Evolutionary conservation across 2,888 invertebrate genomes (phyloP).

Genomic region (Nomada ferruginata): DNA sequence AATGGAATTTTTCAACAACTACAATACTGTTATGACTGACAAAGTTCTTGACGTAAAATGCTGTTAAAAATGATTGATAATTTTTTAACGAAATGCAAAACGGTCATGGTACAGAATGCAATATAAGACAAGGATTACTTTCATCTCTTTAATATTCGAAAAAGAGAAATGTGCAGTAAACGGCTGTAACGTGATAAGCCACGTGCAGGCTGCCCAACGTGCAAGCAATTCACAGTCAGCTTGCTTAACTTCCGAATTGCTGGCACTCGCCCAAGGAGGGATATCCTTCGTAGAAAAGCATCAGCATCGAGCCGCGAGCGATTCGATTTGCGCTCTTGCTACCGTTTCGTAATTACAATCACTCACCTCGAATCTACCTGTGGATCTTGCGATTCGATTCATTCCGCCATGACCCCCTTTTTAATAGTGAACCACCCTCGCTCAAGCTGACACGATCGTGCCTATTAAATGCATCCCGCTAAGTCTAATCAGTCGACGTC

Average conservation of each 20-base stretch:
- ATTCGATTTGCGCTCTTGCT: constrained; percentile 63
- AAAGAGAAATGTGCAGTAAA: constrained; percentile 1
- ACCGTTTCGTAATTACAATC: constrained; percentile 79
- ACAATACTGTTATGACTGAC: background rate
- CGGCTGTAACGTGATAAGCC: constrained; percentile 5
- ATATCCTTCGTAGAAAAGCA: constrained; percentile 39
- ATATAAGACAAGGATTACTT: constrained; percentile 1
- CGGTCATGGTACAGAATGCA: background rate
- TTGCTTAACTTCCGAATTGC: constrained; percentile 54
- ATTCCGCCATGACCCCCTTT: background rate
- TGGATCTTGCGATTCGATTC: constrained; percentile 36
- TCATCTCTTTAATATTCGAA: constrained; percentile 48
- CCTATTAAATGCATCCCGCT: constrained; percentile 59
- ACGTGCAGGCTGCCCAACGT: constrained; percentile 20
- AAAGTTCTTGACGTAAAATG: background rate
- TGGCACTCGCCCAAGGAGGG: constrained; percentile 46
- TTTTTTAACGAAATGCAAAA: background rate
- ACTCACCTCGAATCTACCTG: constrained; percentile 69
- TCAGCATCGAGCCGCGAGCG: constrained; percentile 50
- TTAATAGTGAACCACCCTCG: constrained; percentile 22
- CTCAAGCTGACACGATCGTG: constrained; percentile 36
- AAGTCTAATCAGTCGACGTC: constrained; percentile 74
- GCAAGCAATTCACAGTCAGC: constrained; percentile 29
- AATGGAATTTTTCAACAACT: too few species aligned
- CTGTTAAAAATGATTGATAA: background rate